Base-by-base conservation (phyloP, 2,888 invertebrate genomes). In the Nasonia oneida region DNA sequence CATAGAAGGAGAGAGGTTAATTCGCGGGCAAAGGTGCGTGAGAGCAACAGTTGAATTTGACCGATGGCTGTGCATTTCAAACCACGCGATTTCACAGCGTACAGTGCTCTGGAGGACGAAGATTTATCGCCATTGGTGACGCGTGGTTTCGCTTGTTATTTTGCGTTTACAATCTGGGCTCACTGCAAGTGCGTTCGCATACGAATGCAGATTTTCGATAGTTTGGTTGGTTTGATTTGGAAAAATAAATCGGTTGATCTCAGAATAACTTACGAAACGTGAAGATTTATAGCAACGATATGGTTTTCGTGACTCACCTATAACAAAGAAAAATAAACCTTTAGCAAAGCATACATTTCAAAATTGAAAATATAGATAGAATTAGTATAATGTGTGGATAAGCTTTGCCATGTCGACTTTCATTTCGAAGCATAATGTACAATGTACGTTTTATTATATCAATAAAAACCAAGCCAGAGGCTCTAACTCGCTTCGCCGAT, bases 21-120 rank as follows among this genome's bases (percentile, higher is more conserved):
- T 84, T 84, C 79, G 47, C 33, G 5, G 23, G 33, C 15, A n/a
- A 61, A 76, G 3, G 23, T n/a, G 10, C 5, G 0, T 23, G 29
- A 8, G 14, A 18, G 39, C 71, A 80, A 81, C 82, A 81, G 76
- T 77, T 83, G 81, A 83, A 83, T 86, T 81, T 86, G 81, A 86
- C 71, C 71, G 83, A 86, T 86, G 70, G 33, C 23, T n/a, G 39
- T 76, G 50, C 76, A 81, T 57, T 83, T 76, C 77, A 23, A 53
- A 33, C 50, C 42, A 5, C 33, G n/a, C 29, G 75, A 75, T 80
- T 75, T 80, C 42, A 8, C 14, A n/a, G 18, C 39, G 61, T 14
- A 10, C 37, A 47, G 73, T 50, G 78, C 80, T 47, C 18, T n/a
- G n/a, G 70, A 74, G 79, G 83, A 79, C 74, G 76, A 82, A 85